These are phyloP conservation scores for Polyommatus icarus DNA, from an alignment of 2,888 invertebrate genomes.

Conservation along the genomic window DNA sequence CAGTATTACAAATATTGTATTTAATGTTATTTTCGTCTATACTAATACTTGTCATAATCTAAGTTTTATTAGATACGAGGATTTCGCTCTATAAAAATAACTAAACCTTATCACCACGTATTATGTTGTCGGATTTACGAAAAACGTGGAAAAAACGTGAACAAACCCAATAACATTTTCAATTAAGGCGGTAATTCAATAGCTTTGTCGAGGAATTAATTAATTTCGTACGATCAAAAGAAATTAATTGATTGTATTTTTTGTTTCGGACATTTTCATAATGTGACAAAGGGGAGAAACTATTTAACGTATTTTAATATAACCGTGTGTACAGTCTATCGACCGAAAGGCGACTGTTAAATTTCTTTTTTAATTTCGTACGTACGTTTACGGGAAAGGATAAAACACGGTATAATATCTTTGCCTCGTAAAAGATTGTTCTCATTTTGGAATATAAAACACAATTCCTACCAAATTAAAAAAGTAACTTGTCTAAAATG, in stretches of 20 bases:
- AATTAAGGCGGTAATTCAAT: slow-evolving; percentile 1
- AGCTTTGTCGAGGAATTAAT: not conserved
- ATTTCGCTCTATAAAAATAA: too few relatives aligned
- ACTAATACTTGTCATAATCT: too few relatives aligned
- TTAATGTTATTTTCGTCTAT: too few relatives aligned
- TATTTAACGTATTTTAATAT: not conserved
- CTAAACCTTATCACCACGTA: not conserved
- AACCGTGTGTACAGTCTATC: not conserved
- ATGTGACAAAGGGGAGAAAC: not conserved
- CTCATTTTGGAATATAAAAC: too few relatives aligned
- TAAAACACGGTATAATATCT: not conserved
- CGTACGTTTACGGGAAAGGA: not conserved
- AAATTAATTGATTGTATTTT: slow-evolving; percentile 3
- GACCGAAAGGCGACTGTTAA: not conserved
- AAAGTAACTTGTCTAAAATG: too few relatives aligned
- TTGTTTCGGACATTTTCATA: slow-evolving; percentile 1
- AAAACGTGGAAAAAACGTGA: not conserved
- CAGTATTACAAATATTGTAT: too few relatives aligned
- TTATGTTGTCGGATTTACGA: slow-evolving; percentile 3
- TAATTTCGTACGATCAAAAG: slow-evolving; percentile 16
- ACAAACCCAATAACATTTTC: slow-evolving; percentile 14
- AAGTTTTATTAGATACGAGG: too few relatives aligned
- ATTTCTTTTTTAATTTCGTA: not conserved
- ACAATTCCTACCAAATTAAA: too few relatives aligned
- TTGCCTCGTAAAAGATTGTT: not conserved